Evolutionary conservation across 2,797 vertebrate species (phyloP).

Genomic region (Gallinago stenura): DNA sequence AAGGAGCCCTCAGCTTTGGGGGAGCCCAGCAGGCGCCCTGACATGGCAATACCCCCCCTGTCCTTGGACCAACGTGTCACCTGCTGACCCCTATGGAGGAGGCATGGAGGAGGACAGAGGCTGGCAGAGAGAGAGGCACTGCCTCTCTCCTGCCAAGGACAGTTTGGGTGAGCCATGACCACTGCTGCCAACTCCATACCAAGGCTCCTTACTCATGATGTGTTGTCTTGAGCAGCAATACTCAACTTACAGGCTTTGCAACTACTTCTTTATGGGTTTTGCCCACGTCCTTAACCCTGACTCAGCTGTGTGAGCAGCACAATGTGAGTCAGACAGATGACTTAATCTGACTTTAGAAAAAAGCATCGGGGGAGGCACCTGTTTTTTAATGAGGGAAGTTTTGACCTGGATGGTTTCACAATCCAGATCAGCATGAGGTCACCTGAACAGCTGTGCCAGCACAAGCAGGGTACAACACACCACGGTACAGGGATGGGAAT

Average conservation of each 20-base stretch:
- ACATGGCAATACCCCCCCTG: fast-evolving
- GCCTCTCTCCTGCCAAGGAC: not conserved
- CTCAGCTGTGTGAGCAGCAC: not conserved
- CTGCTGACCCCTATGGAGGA: fast-evolving
- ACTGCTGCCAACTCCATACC: not conserved
- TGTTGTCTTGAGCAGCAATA: not conserved
- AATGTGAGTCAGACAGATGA: not conserved
- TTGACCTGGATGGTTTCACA: not conserved
- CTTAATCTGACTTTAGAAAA: not conserved
- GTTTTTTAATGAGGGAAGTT: not conserved
- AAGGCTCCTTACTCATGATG: not conserved
- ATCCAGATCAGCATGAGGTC: not conserved
- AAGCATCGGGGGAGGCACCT: not conserved
- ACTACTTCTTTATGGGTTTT: not conserved
- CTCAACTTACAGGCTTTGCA: not conserved
- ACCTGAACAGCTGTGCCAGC: not conserved
- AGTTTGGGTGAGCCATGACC: not conserved
- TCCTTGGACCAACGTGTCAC: fast-evolving
- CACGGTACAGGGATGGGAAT: not conserved
- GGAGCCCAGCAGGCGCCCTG: not conserved
- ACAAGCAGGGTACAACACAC: not conserved
- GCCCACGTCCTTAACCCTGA: not conserved
- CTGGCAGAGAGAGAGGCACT: not conserved
- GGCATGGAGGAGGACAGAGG: not conserved
- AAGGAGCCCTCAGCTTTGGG: not conserved